These are phyloP conservation scores for Pseudorhiza aurosa DNA, from an alignment of 30 jellyfish, hydroid and myxozoan species.

Conservation along the genomic window DNA sequence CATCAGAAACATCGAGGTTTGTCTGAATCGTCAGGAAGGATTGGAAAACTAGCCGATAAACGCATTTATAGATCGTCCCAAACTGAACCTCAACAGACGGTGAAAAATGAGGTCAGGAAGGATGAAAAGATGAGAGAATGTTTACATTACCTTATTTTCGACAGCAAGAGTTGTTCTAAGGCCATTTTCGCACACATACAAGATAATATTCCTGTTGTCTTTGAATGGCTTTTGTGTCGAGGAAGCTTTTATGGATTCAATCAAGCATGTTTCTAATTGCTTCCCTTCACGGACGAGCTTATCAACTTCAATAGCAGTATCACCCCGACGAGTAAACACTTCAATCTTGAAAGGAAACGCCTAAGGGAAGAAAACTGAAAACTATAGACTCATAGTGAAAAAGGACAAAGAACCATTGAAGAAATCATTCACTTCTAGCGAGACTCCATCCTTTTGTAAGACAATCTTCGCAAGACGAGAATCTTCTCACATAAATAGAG, in stretches of 20 bases:
- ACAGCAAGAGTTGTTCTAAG: slow-evolving; percentile 83
- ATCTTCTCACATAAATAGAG: not conserved
- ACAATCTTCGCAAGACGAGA: not conserved
- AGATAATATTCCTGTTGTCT: slow-evolving; percentile 63
- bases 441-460: no score
- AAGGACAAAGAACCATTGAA: not conserved
- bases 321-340: slow-evolving; percentile 78
- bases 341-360: slow-evolving; percentile 94
- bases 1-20: no score
- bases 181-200: slow-evolving; percentile 47
- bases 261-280: slow-evolving; percentile 47
- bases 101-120: no score
- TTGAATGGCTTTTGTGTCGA: slow-evolving; percentile 49
- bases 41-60: no score
- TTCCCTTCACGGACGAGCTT: slow-evolving; percentile 79
- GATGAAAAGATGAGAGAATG: no score
- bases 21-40: no score
- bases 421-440: no score
- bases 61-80: no score
- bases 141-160: slow-evolving; percentile 88
- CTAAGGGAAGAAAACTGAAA: slow-evolving; percentile 45
- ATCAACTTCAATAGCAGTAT: slow-evolving; percentile 31
- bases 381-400: not conserved
- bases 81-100: no score
- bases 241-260: slow-evolving; percentile 48